Evolutionary conservation across 2,888 invertebrate species (phyloP).

Genomic region (Apamea epomidion): DNA sequence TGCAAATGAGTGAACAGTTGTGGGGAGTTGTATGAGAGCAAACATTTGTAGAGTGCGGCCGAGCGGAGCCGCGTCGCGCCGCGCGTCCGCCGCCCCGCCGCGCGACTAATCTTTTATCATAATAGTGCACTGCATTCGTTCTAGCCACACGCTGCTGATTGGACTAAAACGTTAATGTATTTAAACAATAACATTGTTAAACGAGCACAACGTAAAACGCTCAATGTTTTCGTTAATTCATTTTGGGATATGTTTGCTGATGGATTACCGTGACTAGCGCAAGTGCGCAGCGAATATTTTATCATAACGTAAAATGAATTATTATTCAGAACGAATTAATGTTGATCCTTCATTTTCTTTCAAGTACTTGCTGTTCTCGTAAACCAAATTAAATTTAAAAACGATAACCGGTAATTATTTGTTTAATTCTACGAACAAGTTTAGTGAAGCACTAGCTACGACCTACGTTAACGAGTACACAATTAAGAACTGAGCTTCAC

Average conservation of each 20-base stretch:
- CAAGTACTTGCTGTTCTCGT: conserved; percentile 2
- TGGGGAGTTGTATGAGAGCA: conserved; percentile 74
- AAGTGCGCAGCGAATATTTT: conserved; percentile 41
- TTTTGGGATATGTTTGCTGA: conserved; percentile 51
- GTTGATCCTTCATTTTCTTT: conserved; percentile 38
- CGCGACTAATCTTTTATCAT: conserved; percentile 79
- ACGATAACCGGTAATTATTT: conserved; percentile 4
- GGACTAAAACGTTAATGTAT: conserved; percentile 56
- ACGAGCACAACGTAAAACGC: conserved; percentile 25
- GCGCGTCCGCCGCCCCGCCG: conserved; percentile 51
- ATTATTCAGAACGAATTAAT: conserved; percentile 44
- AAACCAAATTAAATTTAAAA: conserved; percentile 10
- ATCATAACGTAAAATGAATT: conserved; percentile 52
- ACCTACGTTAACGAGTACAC: background rate
- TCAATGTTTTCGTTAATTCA: conserved; percentile 43
- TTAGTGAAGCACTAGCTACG: conserved; percentile 3
- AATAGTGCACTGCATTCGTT: conserved; percentile 71
- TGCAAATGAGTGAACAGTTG: conserved; percentile 81
- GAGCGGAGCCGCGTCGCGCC: conserved; percentile 48
- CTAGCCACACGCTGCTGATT: conserved; percentile 56
- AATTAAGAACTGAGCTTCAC: conserved; percentile 1
- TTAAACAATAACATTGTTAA: conserved; percentile 53
- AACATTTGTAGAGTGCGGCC: conserved; percentile 74
- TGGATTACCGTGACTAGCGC: conserved; percentile 57
- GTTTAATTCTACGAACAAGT: conserved; percentile 11